phyloP scores from a whole-genome alignment of 2,888 invertebrate species.

The Gastrophysa polygoni region DNA sequence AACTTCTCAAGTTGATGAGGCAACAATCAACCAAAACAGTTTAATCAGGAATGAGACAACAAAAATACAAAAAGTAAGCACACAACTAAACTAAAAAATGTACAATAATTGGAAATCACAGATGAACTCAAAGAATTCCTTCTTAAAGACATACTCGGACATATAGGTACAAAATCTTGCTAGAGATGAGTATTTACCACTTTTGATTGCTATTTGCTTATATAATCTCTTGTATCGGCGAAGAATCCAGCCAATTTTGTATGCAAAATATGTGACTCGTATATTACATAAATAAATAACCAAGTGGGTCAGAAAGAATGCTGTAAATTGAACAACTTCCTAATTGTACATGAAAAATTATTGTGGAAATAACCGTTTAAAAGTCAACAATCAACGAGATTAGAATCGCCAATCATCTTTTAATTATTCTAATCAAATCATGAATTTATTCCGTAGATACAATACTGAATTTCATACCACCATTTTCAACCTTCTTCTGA shows the following conservation, averaged over 20 bases:
- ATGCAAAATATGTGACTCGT: background rate
- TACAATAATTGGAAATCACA: too few species aligned
- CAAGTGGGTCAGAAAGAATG: conserved; percentile 18
- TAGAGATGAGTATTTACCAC: background rate
- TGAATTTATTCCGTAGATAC: conserved; percentile 14
- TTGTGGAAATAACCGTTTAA: conserved; percentile 37
- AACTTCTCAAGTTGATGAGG: too few species aligned
- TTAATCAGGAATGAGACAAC: too few species aligned
- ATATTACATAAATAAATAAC: conserved; percentile 8
- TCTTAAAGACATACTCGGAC: too few species aligned
- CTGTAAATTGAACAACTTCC: conserved; percentile 28
- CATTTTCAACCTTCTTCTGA: conserved; percentile 11
- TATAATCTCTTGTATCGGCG: background rate
- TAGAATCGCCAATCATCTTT: conserved; percentile 16
- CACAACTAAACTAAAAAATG: too few species aligned
- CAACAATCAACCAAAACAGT: too few species aligned
- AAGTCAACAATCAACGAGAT: conserved; percentile 24
- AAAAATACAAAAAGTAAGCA: too few species aligned
- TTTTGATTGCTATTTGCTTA: background rate
- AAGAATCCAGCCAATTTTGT: background rate
- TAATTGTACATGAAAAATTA: conserved; percentile 31
- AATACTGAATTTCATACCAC: background rate
- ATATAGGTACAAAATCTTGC: too few species aligned
- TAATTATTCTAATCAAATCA: conserved; percentile 20
- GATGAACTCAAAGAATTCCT: too few species aligned